Evolutionary conservation across 2,888 invertebrate genomes (phyloP).

Genomic region (Orthonychiurus folsomi): DNA sequence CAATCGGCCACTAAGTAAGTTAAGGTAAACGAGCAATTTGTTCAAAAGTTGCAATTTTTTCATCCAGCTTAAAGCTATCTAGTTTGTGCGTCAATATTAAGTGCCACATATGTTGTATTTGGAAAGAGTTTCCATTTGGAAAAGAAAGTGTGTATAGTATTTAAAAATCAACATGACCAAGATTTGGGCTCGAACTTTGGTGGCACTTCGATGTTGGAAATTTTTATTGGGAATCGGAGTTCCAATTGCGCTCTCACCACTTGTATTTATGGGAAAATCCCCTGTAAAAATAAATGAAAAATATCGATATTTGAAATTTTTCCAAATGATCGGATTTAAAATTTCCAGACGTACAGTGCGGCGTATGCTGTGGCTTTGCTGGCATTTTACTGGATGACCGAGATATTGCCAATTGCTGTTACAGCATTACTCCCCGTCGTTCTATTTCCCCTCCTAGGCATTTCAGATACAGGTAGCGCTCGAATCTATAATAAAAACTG

Average conservation of each 20-base stretch:
- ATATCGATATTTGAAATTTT: background rate
- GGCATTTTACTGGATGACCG: conserved; percentile 75
- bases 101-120: too few species aligned
- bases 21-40: too few species aligned
- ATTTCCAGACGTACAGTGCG: conserved; percentile 56
- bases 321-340: background rate
- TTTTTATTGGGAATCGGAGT: conserved; percentile 8
- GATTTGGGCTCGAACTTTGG: too few species aligned
- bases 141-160: too few species aligned
- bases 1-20: too few species aligned
- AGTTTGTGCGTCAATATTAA: too few species aligned
- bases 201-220: conserved; percentile 1
- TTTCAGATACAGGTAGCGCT: conserved; percentile 8
- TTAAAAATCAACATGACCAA: too few species aligned
- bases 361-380: conserved; percentile 69
- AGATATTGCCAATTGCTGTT: conserved; percentile 68
- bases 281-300: conserved; percentile 5
- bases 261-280: conserved; percentile 15
- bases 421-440: conserved; percentile 75
- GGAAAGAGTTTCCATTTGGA: too few species aligned
- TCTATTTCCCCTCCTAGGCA: conserved; percentile 68
- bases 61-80: too few species aligned
- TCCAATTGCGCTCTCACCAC: conserved; percentile 6
- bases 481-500: background rate
- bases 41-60: too few species aligned